Conservation (phyloP, 2,797 vertebrate genomes). For the Enteromius mattozi region DNA sequence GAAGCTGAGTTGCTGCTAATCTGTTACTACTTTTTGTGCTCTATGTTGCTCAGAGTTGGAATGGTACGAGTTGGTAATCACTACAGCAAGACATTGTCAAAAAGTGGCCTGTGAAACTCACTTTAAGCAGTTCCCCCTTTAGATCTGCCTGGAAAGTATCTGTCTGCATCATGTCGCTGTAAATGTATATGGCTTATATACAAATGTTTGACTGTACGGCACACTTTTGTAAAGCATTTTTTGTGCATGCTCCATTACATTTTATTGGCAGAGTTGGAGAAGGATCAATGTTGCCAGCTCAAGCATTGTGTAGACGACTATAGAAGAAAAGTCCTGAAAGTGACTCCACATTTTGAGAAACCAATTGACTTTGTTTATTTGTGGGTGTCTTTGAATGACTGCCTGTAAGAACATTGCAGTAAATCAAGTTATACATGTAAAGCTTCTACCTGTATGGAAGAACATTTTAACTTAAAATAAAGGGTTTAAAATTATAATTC, state of each 20-base stretch:
- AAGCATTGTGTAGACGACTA: slow-evolving; percentile 11
- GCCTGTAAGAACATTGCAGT: slow-evolving; percentile 60
- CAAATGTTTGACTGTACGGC: neutral
- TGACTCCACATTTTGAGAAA: slow-evolving; percentile 39
- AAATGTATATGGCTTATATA: slow-evolving; percentile 24
- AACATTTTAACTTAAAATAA: slow-evolving; percentile 77
- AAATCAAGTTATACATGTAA: slow-evolving; percentile 64
- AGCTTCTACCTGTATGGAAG: slow-evolving; percentile 74
- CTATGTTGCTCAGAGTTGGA: neutral
- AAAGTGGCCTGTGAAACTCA: slow-evolving; percentile 1
- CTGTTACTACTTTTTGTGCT: neutral
- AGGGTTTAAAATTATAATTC: slow-evolving; percentile 44
- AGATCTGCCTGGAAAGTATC: neutral
- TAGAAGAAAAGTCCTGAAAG: slow-evolving; percentile 8
- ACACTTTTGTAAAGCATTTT: slow-evolving; percentile 35
- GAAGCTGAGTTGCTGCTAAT: slow-evolving; percentile 32
- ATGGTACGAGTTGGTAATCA: neutral
- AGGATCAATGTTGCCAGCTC: neutral
- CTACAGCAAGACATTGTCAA: slow-evolving; percentile 1
- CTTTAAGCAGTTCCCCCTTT: slow-evolving; percentile 25
- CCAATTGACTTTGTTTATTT: slow-evolving; percentile 63
- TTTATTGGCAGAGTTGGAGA: neutral
- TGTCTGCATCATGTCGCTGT: slow-evolving; percentile 30
- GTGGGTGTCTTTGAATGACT: slow-evolving; percentile 59
- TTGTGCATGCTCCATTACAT: slow-evolving; percentile 27